Evolutionary conservation across 2,888 invertebrate species (phyloP).

Genomic region (Physocephala rufipes): DNA sequence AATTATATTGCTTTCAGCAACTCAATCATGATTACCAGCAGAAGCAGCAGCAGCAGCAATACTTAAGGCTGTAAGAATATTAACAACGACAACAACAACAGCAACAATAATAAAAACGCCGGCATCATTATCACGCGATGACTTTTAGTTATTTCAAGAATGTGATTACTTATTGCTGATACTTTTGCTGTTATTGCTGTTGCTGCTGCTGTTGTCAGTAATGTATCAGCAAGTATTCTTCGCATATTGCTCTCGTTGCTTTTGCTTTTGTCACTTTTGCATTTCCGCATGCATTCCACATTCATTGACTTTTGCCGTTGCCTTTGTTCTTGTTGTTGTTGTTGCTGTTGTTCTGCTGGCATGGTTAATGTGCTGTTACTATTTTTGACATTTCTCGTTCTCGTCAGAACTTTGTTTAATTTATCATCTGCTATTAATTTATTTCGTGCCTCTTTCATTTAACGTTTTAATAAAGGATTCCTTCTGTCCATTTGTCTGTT

Average conservation of each 20-base stretch:
- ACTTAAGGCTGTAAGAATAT: slow-evolving; percentile 4
- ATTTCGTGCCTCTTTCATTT: slow-evolving; percentile 27
- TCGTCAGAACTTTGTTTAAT: slow-evolving; percentile 4
- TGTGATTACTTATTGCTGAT: slow-evolving; percentile 32
- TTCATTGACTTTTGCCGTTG: slow-evolving; percentile 43
- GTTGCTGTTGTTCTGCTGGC: slow-evolving; percentile 44
- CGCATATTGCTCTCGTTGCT: slow-evolving; percentile 19
- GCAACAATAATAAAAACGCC: neutral
- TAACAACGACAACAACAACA: slow-evolving; percentile 13
- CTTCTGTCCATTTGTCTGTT: slow-evolving; percentile 26
- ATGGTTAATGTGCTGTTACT: neutral
- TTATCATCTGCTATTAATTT: slow-evolving; percentile 41
- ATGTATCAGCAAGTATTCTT: too few relatives aligned
- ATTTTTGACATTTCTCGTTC: slow-evolving; percentile 34
- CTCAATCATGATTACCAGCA: slow-evolving; percentile 6
- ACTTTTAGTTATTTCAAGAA: slow-evolving; percentile 39
- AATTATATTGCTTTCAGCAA: slow-evolving; percentile 22
- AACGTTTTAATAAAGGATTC: slow-evolving; percentile 2
- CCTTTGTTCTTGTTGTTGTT: too few relatives aligned
- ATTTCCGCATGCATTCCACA: slow-evolving; percentile 33
- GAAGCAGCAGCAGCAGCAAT: slow-evolving; percentile 22
- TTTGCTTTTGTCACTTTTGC: slow-evolving; percentile 10
- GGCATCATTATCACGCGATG: slow-evolving; percentile 18
- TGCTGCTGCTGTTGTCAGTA: slow-evolving; percentile 1
- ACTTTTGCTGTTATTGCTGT: slow-evolving; percentile 25